These are phyloP conservation scores for Platerodrilus igneus DNA, from an alignment of 2,888 invertebrate species.

Conservation along the genomic window DNA sequence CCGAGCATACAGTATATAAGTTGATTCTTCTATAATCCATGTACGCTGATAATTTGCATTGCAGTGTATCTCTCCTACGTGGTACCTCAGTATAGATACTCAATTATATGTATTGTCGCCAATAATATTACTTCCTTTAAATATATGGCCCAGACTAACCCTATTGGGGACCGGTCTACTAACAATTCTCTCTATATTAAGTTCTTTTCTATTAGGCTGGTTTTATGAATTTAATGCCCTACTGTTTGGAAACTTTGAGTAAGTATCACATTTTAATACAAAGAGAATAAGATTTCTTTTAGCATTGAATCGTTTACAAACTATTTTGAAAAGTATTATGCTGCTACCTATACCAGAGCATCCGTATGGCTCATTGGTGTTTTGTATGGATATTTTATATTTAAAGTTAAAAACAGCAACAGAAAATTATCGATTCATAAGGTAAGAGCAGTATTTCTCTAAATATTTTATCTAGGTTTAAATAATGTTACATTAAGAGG, in stretches of 20 bases:
- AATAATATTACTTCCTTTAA: conserved; percentile 45
- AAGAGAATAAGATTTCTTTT: neutral
- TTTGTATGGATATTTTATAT: conserved; percentile 23
- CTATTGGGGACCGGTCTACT: neutral
- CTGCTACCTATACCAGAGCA: conserved; percentile 20
- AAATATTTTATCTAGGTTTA: neutral
- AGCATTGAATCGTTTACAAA: too few relatives aligned
- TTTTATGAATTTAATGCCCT: conserved; percentile 1
- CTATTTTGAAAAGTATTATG: conserved; percentile 12
- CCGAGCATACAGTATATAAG: too few relatives aligned
- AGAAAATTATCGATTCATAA: conserved; percentile 2
- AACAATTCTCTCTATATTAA: neutral
- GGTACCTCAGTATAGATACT: conserved; percentile 51
- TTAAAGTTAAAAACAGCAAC: neutral
- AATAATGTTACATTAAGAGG: too few relatives aligned
- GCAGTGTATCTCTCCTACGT: conserved; percentile 47
- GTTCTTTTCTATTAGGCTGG: conserved; percentile 6
- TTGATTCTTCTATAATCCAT: too few relatives aligned
- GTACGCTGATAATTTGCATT: conserved; percentile 34
- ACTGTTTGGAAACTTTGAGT: neutral
- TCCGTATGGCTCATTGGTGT: conserved; percentile 27
- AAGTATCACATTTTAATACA: neutral
- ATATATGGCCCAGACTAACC: conserved; percentile 42
- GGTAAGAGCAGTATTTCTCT: conserved; percentile 1
- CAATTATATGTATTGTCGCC: conserved; percentile 48